Percentiles rank a stretch among this genome's conserved stretches.
These are phyloP conservation scores for Cyanistes caeruleus DNA, from an alignment of 2,113 vertebrate species.

Conservation along the genomic window DNA sequence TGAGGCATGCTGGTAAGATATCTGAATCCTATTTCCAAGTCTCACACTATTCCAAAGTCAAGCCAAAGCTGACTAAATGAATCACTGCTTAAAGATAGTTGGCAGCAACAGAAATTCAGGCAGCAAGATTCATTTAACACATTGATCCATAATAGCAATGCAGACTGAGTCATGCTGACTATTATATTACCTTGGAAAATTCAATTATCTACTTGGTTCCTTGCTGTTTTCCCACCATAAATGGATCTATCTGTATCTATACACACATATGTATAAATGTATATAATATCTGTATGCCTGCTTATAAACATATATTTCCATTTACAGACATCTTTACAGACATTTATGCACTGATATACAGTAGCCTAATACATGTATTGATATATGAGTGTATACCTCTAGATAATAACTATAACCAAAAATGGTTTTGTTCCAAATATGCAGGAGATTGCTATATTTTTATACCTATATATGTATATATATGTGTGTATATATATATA, in stretches of 20 bases:
- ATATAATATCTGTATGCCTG: background rate
- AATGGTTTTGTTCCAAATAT: background rate
- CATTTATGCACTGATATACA: background rate
- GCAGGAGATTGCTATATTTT: background rate
- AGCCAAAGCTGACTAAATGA: constrained; percentile 20
- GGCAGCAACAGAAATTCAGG: background rate
- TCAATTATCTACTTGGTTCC: background rate
- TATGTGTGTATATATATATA: no score
- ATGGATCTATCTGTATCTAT: background rate
- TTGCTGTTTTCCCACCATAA: background rate
- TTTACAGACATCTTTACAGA: background rate
- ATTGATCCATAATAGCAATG: background rate
- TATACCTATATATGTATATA: background rate
- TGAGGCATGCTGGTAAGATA: background rate
- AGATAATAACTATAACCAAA: background rate
- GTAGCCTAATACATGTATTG: background rate
- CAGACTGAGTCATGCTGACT: constrained; percentile 7
- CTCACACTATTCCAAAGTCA: background rate
- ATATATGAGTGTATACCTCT: background rate
- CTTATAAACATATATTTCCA: background rate
- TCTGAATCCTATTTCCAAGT: background rate
- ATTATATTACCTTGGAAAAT: background rate
- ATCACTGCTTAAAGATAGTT: constrained; percentile 11
- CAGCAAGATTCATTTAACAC: constrained; percentile 27
- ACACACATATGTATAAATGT: background rate